Conservation (phyloP, 2,797 vertebrate species). For the Poeciliopsis infans region DNA sequence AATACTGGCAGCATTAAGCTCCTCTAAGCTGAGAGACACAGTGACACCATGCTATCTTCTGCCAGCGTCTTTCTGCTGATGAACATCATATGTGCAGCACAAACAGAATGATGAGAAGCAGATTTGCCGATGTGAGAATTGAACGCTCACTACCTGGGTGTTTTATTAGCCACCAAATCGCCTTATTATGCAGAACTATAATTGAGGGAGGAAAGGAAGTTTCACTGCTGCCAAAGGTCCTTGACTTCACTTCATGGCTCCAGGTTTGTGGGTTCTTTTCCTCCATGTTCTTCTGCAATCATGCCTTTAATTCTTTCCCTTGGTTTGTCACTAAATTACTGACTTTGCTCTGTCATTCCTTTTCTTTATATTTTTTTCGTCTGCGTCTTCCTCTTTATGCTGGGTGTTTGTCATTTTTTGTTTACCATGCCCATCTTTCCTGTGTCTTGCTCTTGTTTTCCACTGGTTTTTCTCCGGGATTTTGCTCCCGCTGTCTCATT, state of each 20-base stretch:
- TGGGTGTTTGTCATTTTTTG: constrained; percentile 6
- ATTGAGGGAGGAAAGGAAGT: constrained; percentile 57
- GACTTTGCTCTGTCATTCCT: neutral
- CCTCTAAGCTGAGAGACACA: constrained; percentile 33
- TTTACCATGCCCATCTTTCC: constrained; percentile 39
- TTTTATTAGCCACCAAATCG: constrained; percentile 68
- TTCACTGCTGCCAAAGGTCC: constrained; percentile 49
- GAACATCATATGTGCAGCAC: constrained; percentile 22
- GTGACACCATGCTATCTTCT: neutral
- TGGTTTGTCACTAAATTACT: constrained; percentile 19
- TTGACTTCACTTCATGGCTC: constrained; percentile 21
- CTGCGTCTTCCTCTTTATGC: constrained; percentile 25
- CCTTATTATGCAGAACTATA: constrained; percentile 65
- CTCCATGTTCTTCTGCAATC: constrained; percentile 23
- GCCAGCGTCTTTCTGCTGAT: constrained; percentile 13
- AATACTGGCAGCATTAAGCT: neutral
- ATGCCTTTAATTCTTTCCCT: constrained; percentile 7
- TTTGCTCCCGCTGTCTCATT: constrained; percentile 21
- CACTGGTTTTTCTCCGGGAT: constrained; percentile 35
- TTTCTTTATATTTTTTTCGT: neutral
- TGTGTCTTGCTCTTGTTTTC: constrained; percentile 11
- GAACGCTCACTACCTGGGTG: constrained; percentile 62
- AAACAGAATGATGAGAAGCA: constrained; percentile 52
- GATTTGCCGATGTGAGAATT: constrained; percentile 43
- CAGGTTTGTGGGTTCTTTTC: constrained; percentile 17